Conservation (phyloP, 2,113 vertebrate genomes). For the Pteropus alecto region DNA sequence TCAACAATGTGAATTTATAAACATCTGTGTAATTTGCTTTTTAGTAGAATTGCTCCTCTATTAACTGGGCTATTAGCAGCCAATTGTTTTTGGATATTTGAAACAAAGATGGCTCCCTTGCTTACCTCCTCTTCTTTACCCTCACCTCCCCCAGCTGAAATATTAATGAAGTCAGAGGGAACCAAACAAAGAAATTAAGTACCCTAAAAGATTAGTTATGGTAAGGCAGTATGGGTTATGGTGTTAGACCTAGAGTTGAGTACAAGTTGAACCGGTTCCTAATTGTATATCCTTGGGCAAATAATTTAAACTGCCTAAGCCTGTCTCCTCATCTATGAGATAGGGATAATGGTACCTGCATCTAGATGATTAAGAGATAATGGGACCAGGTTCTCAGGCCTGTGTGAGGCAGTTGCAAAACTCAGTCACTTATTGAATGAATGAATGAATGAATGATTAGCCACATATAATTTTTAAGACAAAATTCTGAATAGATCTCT, state of each 20-base stretch:
- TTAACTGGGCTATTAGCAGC: neutral
- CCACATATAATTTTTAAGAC: neutral
- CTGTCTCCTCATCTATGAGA: neutral
- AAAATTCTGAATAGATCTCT: neutral
- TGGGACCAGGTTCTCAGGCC: neutral
- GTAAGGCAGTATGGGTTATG: neutral
- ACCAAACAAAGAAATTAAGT: neutral
- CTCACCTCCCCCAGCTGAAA: neutral
- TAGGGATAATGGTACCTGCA: neutral
- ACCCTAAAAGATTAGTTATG: neutral
- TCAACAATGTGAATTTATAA: neutral
- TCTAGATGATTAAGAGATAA: neutral
- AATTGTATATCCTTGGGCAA: neutral
- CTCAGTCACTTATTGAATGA: neutral
- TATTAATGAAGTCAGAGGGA: neutral
- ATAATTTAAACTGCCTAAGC: neutral
- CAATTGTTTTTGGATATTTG: neutral
- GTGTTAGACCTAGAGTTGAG: neutral
- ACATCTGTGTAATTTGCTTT: neutral
- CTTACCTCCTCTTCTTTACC: neutral
- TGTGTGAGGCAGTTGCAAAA: neutral
- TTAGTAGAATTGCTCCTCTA: neutral
- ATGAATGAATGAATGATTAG: neutral
- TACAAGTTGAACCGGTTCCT: neutral
- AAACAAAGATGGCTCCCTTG: neutral